Evolutionary conservation across 1,140 invertebrate species (phyloP).

Genomic region (Onthophagus taurus): DNA sequence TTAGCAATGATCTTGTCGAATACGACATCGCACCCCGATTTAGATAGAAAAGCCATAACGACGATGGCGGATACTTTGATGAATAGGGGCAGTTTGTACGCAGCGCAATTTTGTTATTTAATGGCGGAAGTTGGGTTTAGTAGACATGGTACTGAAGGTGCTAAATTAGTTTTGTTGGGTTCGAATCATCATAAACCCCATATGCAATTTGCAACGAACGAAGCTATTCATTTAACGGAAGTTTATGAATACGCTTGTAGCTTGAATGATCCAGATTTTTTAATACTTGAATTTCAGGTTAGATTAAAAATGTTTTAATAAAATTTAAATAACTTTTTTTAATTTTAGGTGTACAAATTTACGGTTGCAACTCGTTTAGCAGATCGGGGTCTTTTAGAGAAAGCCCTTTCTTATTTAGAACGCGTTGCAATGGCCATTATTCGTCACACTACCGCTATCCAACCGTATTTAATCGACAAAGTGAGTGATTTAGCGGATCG

Average conservation of each 20-base stretch:
- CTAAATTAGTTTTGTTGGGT: slow-evolving; percentile 72
- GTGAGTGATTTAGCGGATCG: slow-evolving; percentile 58
- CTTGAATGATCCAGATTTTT: slow-evolving; percentile 65
- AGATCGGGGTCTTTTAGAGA: slow-evolving; percentile 67
- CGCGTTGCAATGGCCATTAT: slow-evolving; percentile 59
- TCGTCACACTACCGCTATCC: slow-evolving; percentile 45
- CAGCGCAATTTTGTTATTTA: slow-evolving; percentile 90
- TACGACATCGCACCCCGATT: slow-evolving; percentile 63
- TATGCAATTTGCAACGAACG: slow-evolving; percentile 64
- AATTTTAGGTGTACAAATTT: slow-evolving; percentile 59
- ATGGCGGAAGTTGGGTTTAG: slow-evolving; percentile 64
- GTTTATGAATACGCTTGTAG: slow-evolving; percentile 88
- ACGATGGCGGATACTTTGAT: slow-evolving; percentile 63
- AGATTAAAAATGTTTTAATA: not conserved
- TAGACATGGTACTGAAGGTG: slow-evolving; percentile 43
- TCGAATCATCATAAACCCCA: slow-evolving; percentile 54
- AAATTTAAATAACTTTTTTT: not conserved
- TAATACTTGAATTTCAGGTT: slow-evolving; percentile 62
- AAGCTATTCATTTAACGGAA: slow-evolving; percentile 88
- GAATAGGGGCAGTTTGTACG: slow-evolving; percentile 65
- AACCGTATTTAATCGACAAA: slow-evolving; percentile 50
- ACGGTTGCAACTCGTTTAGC: slow-evolving; percentile 62
- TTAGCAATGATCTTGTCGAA: slow-evolving; percentile 91
- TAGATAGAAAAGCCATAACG: slow-evolving; percentile 75
- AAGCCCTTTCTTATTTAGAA: slow-evolving; percentile 76